phyloP scores from a whole-genome alignment of 2,888 invertebrate genomes.

The Microctonus aethiopoides region DNA sequence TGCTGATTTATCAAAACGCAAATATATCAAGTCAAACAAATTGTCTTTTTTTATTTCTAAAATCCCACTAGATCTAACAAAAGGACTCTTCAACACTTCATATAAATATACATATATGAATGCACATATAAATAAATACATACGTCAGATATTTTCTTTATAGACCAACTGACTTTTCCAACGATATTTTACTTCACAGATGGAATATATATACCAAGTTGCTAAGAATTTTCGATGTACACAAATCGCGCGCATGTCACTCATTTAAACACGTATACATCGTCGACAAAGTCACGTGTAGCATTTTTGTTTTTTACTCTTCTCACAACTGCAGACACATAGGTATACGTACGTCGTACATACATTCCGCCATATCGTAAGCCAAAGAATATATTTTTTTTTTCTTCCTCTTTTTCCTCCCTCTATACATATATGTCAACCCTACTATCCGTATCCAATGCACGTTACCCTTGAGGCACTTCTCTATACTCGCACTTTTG shows the following conservation, averaged over 20 bases:
- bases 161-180: background rate
- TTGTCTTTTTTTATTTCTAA: background rate
- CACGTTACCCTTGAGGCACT: slow-evolving; percentile 24
- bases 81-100: background rate
- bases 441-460: background rate
- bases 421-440: slow-evolving; percentile 1
- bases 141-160: background rate
- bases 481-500: background rate
- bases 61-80: background rate
- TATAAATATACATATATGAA: background rate
- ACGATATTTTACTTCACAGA: too few species aligned
- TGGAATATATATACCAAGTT: background rate
- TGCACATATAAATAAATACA: background rate
- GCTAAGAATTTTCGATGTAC: background rate
- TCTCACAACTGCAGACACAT: background rate
- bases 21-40: slow-evolving; percentile 21
- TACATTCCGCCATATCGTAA: background rate
- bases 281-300: background rate
- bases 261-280: background rate
- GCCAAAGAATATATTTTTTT: background rate
- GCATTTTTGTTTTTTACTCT: background rate
- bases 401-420: background rate
- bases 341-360: too few species aligned
- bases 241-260: background rate
- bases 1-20: background rate